Evolutionary conservation across 2,888 invertebrate species (phyloP).

Genomic region (Hemistola chrysoprasaria): DNA sequence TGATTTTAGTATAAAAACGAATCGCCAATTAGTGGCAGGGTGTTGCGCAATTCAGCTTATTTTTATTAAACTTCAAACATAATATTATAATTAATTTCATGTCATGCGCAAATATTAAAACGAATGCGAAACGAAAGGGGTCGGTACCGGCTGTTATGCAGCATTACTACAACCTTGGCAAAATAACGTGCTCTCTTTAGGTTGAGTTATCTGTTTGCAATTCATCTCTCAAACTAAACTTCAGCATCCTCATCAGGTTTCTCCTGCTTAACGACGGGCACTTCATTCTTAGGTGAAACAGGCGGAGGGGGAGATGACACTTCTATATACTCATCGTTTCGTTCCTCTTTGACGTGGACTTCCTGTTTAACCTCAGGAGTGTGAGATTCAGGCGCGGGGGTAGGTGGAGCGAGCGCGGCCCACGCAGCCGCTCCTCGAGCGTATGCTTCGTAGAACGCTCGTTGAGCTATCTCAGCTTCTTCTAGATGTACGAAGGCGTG

Average conservation of each 20-base stretch:
- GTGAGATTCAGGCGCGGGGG: slow-evolving; percentile 32
- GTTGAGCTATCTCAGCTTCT: slow-evolving; percentile 76
- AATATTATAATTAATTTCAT: too few species aligned
- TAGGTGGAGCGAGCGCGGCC: slow-evolving; percentile 67
- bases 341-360: slow-evolving; percentile 72
- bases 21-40: too few species aligned
- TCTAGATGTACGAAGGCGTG: slow-evolving; percentile 85
- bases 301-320: slow-evolving; percentile 67
- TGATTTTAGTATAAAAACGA: too few species aligned
- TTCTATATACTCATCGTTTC: slow-evolving; percentile 75
- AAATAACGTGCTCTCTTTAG: too few species aligned
- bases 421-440: slow-evolving; percentile 74
- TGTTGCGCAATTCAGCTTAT: too few species aligned
- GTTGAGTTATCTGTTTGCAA: too few species aligned
- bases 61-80: too few species aligned
- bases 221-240: slow-evolving; percentile 19
- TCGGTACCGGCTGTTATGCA: too few species aligned
- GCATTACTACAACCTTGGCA: too few species aligned
- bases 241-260: slow-evolving; percentile 65
- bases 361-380: slow-evolving; percentile 60
- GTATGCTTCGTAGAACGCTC: slow-evolving; percentile 74
- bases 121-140: too few species aligned
- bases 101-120: too few species aligned
- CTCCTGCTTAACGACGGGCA: slow-evolving; percentile 65
- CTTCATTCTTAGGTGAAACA: slow-evolving; percentile 25